These are phyloP conservation scores for Bombycilla garrulus DNA, from an alignment of 2,113 vertebrate genomes.

Conservation along the genomic window DNA sequence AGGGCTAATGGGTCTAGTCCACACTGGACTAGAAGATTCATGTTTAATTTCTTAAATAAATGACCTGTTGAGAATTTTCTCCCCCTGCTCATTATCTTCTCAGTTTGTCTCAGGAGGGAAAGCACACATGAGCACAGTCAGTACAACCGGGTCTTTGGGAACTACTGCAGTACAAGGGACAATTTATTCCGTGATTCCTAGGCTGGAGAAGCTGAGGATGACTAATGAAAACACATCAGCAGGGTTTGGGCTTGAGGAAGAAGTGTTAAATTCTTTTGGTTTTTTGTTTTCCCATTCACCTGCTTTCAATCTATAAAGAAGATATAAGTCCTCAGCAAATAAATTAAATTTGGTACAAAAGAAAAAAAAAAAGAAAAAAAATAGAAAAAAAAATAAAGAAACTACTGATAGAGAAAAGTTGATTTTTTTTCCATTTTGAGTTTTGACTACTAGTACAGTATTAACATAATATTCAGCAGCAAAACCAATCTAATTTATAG, in stretches of 20 bases:
- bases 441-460: not conserved
- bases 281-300: not conserved
- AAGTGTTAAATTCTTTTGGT: not conserved
- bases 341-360: not conserved
- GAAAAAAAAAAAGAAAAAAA: not conserved
- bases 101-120: not conserved
- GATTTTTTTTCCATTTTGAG: not conserved
- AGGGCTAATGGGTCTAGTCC: not conserved
- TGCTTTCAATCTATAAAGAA: not conserved
- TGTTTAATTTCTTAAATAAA: not conserved
- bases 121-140: not conserved
- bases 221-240: not conserved
- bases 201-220: not conserved
- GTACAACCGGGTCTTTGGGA: not conserved
- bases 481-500: not conserved
- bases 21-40: not conserved
- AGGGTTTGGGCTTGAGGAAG: not conserved
- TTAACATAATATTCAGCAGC: not conserved
- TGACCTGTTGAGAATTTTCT: not conserved
- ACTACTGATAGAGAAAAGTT: not conserved
- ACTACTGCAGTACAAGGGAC: not conserved
- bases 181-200: not conserved
- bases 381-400: not conserved
- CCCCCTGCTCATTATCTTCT: accelerated
- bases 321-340: not conserved